Base-by-base conservation (phyloP, 2,888 invertebrate species). In the Cryptocephalus primarius region DNA sequence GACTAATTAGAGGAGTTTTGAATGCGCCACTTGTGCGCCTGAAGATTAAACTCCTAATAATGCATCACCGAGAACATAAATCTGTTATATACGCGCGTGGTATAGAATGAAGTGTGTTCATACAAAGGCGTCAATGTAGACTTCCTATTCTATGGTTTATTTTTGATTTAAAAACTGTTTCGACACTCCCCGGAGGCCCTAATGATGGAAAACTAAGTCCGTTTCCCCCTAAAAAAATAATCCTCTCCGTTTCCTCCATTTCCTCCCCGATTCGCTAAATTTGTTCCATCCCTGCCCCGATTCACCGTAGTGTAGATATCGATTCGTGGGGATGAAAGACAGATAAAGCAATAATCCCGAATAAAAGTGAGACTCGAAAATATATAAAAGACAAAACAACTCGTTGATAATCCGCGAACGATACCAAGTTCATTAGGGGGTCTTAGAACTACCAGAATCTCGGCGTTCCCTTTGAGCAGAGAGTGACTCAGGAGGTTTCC, bases 391-490 rank as follows among this genome's bases (percentile, higher is more conserved):
- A 54, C 52, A 49, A 50, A 54, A 47, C 50, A 52, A 49, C 54
- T 60, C 56, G 58, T 61, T 61, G 60, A 60, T 63, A 63, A 65
- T 65, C 63, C 63, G 60, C 55, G 56, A 61, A 64, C 62, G 65
- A 64, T 61, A 57, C 61, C 55, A 55, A 56, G 59, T 65, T 65
- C 64, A 65, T 65, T 65, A 42, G 42, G 42, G 22, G 22, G 22
- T 6, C 22, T 22, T 22, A 22, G 22, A 22, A 22, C 22, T 22
- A 22, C 22, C 22, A 22, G 22, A 22, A 22, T 22, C 42, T 13
- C 32, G 32, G 11, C 42, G 32, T 42, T 8, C 32, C 31, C 32
- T 10, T 32, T n/a, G 42, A 42, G 32, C 22, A n/a, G 32, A 42
- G 32, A 42, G 22, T 22, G 22, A 22, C 22, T 22, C 22, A 22